Evolutionary conservation across 2,113 vertebrate genomes (phyloP), one percentile per base, ranked within the genome.

Genomic region (Acanthisitta chloris): DNA sequence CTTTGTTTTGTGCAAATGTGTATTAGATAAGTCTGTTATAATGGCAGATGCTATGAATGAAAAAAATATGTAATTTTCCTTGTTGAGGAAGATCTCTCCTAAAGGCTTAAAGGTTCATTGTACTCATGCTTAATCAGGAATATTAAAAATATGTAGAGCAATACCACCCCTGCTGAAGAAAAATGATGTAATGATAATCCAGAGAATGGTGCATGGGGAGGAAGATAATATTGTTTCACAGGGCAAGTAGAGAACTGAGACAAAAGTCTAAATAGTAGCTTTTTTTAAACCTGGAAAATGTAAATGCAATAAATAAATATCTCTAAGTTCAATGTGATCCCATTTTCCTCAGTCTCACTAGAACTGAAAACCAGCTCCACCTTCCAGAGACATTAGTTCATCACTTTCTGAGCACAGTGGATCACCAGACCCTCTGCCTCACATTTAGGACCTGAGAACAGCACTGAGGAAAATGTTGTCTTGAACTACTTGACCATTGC

Each of bases 151-250:
- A 3, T 36, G 17, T 38, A 23, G 6, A 36, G 12, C 38, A 25
- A 46, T 42, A 23, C 12, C 28, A 19, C 28, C 14, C 2, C 18
- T 65, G 64, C 24, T 55, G 69, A 66, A 72, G 43, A 49, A 65
- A 14, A 21, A 25, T 14, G 26, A 12, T 6, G 1, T 15, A 31
- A 34, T 31, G 38, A 14, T 23, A 61, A 26, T 13, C 33, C 21
- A 36, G 46, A 8, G 42, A 12, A 23, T 1, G 5, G 10, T 25
- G 3, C 5, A 1, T 2, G 6, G 25, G 5, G 10, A 2, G 9
- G 6, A 14, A n/a, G 6, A 13, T 4, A 31, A 31, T 8, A 8
- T 49, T 46, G 31, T 71, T 62, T 43, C 48, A 24, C 38, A 45
- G 42, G 17, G 29, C 9, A 65, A 23, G 15, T 3, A 21, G 31